Conservation (phyloP, 2,797 vertebrate genomes). For the Enteromius trimaculatus region DNA sequence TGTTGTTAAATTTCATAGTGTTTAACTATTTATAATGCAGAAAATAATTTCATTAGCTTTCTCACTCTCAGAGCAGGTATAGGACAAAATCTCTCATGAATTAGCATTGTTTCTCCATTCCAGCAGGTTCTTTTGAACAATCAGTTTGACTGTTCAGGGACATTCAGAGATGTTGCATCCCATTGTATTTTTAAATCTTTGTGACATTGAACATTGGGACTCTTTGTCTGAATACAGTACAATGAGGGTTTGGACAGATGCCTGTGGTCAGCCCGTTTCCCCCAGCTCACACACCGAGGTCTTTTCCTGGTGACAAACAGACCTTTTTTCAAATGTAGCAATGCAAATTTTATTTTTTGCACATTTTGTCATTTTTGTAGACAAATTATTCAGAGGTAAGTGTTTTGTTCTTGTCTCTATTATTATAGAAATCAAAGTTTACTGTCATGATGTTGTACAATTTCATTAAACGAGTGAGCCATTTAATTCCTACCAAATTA, state of each 20-base stretch:
- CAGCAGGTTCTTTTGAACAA: slow-evolving; percentile 60
- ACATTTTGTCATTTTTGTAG: slow-evolving; percentile 41
- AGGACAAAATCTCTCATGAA: slow-evolving; percentile 23
- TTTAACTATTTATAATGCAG: not conserved
- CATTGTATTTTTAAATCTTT: slow-evolving; percentile 67
- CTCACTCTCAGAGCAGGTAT: slow-evolving; percentile 9
- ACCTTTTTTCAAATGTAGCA: slow-evolving; percentile 49
- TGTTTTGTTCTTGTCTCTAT: slow-evolving; percentile 14
- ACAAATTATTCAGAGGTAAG: slow-evolving; percentile 55
- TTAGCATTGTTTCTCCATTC: slow-evolving; percentile 50
- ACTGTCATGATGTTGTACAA: not conserved
- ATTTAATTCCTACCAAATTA: not conserved
- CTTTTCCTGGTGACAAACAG: slow-evolving; percentile 48
- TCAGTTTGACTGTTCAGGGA: slow-evolving; percentile 65
- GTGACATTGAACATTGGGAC: slow-evolving; percentile 65
- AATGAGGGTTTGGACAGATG: slow-evolving; percentile 65
- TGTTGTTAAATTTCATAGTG: not conserved
- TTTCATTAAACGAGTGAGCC: not conserved
- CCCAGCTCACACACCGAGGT: slow-evolving; percentile 41
- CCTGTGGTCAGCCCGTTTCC: slow-evolving; percentile 66
- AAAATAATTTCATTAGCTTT: slow-evolving; percentile 14
- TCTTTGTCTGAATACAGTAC: slow-evolving; percentile 67
- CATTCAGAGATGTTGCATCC: slow-evolving; percentile 62
- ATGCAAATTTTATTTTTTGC: slow-evolving; percentile 46
- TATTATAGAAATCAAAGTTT: not conserved